Base-by-base conservation (phyloP, 2,113 vertebrate genomes). In the Isichthys henryi region DNA sequence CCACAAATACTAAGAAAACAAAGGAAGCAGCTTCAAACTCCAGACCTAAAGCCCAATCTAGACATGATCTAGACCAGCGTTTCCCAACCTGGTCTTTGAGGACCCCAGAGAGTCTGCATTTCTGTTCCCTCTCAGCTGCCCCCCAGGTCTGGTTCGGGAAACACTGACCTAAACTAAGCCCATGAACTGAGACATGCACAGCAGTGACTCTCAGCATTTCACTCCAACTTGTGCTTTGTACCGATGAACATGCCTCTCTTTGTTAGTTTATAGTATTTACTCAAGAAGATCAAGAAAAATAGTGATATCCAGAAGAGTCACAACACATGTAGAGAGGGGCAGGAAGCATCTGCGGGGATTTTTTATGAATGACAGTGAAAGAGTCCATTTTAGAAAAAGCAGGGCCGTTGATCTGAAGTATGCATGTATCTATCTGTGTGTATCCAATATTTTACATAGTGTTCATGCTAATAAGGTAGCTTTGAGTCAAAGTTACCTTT, bases 301-400 rank as follows among this genome's bases (percentile, higher is more conserved):
- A 92, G 93, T 92, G 93, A 94, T 95, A 91, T 93, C 95, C 92
- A 95, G 94, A 95, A 95, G 92, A 95, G 96, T 95, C 95, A 96
- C 94, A 95, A 95, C 53, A 93, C 93, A 91, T 93, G 70, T 50
- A 87, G 43, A 90, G 19, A 82, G 4, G 86, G 50, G 17, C 35
- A 49, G 85, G 23, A 85, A 85, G 7, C 27, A 8, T 52, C 48
- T 21, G 21, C 45, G 49, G 5, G 52, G 48, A 23, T 80, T 56
- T 52, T 6, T 46, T 49, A 19, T 46, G 10, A 80, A 48, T 39
- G 9, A 50, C 31, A 87, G 49, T 21, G n/a, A 49, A 48, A 77
- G 1, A 77, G 19, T 21, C 43, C 39, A 50, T 27, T 56, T 56
- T 46, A 43, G 13, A 56, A 31, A 50, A 56, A 39, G 27, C 49